These are phyloP conservation scores for Aleiodes leptofemur DNA, from an alignment of 2,888 invertebrate species.

Conservation along the genomic window DNA sequence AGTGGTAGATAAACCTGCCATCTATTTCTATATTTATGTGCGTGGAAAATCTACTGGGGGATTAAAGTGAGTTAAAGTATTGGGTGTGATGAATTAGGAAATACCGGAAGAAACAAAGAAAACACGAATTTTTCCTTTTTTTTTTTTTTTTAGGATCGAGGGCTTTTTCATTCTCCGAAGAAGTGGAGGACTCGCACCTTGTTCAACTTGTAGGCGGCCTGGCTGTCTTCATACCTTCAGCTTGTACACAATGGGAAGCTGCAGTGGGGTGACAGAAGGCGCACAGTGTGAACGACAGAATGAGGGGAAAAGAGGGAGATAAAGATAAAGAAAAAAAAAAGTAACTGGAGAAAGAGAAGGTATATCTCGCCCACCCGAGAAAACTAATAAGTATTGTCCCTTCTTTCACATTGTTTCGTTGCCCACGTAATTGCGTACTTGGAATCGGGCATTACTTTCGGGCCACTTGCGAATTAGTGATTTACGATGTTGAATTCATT, in stretches of 20 bases:
- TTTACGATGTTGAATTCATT: slow-evolving; percentile 43
- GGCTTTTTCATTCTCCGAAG: neutral
- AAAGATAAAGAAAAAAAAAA: slow-evolving; percentile 28
- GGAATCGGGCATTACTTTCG: slow-evolving; percentile 61
- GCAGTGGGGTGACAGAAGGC: slow-evolving; percentile 45
- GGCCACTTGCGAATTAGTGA: slow-evolving; percentile 45
- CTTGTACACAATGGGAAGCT: slow-evolving; percentile 60
- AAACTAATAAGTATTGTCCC: slow-evolving; percentile 69
- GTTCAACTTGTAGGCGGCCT: slow-evolving; percentile 66
- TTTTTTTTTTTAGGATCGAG: neutral
- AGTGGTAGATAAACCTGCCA: no score
- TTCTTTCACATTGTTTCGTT: slow-evolving; percentile 66
- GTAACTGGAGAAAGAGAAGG: slow-evolving; percentile 47
- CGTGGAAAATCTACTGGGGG: no score
- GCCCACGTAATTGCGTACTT: slow-evolving; percentile 64
- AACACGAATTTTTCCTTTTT: neutral
- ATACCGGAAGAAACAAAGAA: no score
- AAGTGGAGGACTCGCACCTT: slow-evolving; percentile 58
- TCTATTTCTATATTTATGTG: no score
- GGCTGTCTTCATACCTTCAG: slow-evolving; percentile 60
- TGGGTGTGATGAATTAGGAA: no score
- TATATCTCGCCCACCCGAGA: slow-evolving; percentile 64
- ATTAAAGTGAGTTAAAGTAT: no score
- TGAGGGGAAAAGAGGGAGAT: slow-evolving; percentile 46
- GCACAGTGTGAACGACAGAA: slow-evolving; percentile 21